Percentiles rank a stretch among this genome's conserved stretches.
phyloP scores from a whole-genome alignment of 2,888 invertebrate genomes.

The Choristoneura rosaceana region DNA sequence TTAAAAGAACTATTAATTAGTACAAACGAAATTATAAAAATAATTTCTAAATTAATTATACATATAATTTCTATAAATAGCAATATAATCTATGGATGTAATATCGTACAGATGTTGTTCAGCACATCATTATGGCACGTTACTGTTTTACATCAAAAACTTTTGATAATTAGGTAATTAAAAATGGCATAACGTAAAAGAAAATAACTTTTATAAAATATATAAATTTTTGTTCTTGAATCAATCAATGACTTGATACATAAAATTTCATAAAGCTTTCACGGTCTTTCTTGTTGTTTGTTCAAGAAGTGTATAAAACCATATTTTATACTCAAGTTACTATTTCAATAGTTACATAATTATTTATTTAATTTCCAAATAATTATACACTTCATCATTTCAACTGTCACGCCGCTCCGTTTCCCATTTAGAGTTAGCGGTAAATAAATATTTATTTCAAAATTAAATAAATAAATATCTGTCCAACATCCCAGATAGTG shows the following conservation, averaged over 20 bases:
- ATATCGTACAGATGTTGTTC: conserved; percentile 7
- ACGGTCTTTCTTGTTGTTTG: not conserved
- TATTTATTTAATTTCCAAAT: too few species aligned
- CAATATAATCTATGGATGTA: conserved; percentile 11
- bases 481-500: too few species aligned
- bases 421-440: too few species aligned
- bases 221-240: too few species aligned
- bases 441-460: too few species aligned
- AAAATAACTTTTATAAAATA: not conserved
- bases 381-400: too few species aligned
- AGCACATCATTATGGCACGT: conserved; percentile 13
- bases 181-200: not conserved
- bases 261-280: not conserved
- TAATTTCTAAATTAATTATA: not conserved
- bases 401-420: too few species aligned
- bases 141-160: not conserved
- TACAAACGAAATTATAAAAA: conserved; percentile 7
- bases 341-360: too few species aligned
- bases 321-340: too few species aligned
- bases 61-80: conserved; percentile 8
- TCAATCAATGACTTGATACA: too few species aligned
- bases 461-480: too few species aligned
- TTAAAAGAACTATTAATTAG: conserved; percentile 8
- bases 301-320: not conserved
- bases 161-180: not conserved